Evolutionary conservation across 2,113 vertebrate species (phyloP).

Genomic region (Phalacrocorax pelagicus): DNA sequence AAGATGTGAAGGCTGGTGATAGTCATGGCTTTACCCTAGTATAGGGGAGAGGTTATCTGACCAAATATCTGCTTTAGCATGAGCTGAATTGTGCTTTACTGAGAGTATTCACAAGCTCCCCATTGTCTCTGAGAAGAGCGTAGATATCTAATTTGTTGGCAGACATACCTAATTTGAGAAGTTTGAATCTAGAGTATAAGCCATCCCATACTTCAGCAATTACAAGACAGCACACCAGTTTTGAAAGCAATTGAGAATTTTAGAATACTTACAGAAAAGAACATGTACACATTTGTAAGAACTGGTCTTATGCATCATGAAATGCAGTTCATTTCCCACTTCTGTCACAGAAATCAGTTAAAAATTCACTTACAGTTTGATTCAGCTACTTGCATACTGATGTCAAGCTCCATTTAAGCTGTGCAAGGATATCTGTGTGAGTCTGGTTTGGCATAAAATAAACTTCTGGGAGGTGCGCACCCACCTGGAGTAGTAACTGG

Average conservation of each 20-base stretch:
- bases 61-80: neutral
- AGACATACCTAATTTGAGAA: neutral
- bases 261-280: neutral
- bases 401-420: neutral
- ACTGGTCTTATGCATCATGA: neutral
- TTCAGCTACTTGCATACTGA: neutral
- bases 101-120: neutral
- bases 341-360: neutral
- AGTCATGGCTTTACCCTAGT: neutral
- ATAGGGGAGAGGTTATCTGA: neutral
- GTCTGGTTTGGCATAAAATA: neutral
- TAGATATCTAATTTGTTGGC: neutral
- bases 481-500: neutral
- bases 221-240: neutral
- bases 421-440: neutral
- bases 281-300: neutral
- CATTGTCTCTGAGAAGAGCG: neutral
- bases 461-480: neutral
- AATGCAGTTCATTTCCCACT: neutral
- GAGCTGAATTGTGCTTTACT: neutral
- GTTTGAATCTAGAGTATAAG: neutral
- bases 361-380: neutral
- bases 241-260: neutral
- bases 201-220: neutral
- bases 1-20: neutral